These are phyloP conservation scores for Calliphora vicina DNA, from an alignment of 1,140 invertebrate genomes.

Conservation along the genomic window DNA sequence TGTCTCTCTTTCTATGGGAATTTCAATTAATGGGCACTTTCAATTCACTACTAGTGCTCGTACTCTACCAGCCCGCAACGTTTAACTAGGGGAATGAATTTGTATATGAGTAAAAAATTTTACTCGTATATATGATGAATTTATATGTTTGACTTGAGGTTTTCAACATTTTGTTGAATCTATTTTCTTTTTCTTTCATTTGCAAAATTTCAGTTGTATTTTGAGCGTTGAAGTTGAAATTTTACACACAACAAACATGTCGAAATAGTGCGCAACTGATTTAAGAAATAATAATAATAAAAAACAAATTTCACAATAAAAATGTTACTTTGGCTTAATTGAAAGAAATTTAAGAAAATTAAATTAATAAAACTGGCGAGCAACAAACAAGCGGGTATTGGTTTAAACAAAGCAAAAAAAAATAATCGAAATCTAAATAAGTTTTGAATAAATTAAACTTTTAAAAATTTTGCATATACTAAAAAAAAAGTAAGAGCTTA, in stretches of 20 bases:
- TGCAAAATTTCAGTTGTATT: conserved; percentile 32
- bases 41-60: not conserved
- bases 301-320: not conserved
- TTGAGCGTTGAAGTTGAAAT: conserved; percentile 31
- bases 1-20: not conserved
- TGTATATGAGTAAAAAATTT: not conserved
- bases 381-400: not conserved
- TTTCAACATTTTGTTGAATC: not conserved
- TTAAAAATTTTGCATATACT: not conserved
- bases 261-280: conserved; percentile 2
- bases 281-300: not conserved
- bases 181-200: conserved; percentile 29
- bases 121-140: not conserved
- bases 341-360: not conserved
- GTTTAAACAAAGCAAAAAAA: not conserved
- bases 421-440: not conserved
- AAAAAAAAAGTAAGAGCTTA: not conserved
- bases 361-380: not conserved
- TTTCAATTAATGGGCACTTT: conserved; percentile 7
- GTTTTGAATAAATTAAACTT: not conserved
- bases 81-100: not conserved
- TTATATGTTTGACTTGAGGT: not conserved
- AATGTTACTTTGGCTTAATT: conserved; percentile 1
- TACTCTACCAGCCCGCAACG: not conserved
- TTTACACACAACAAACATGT: not conserved